A percentile compares a stretch with the other conserved stretches of the same genome.
phyloP scores from a whole-genome alignment of 2,888 invertebrate species.

The Gryllus longicercus region DNA sequence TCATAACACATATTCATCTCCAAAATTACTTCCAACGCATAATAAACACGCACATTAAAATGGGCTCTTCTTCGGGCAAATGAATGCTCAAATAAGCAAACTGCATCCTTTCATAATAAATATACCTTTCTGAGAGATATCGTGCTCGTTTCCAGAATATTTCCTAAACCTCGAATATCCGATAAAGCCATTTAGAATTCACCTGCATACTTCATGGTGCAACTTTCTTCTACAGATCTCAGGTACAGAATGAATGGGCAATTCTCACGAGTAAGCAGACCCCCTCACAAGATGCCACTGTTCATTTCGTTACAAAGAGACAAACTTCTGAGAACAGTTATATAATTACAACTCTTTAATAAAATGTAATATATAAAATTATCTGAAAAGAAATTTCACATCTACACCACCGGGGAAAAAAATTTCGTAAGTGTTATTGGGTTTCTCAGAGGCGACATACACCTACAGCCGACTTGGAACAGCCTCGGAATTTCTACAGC shows the following conservation, averaged over 20 bases:
- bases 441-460: too few species aligned
- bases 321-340: not conserved
- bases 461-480: not conserved
- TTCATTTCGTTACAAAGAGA: not conserved
- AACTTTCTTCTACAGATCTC: conserved; percentile 31
- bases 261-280: conserved; percentile 20
- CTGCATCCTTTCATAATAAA: not conserved
- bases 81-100: not conserved
- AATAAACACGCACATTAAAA: not conserved
- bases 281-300: conserved; percentile 21
- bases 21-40: too few species aligned
- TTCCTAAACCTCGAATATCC: conserved; percentile 32
- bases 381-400: not conserved
- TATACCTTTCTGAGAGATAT: conserved; percentile 31
- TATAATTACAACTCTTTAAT: not conserved
- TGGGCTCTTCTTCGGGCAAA: not conserved
- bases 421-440: not conserved
- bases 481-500: not conserved
- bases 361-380: not conserved
- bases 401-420: not conserved
- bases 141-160: conserved; percentile 33
- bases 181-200: conserved; percentile 35
- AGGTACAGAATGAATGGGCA: conserved; percentile 33
- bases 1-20: too few species aligned
- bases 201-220: conserved; percentile 33